phyloP scores from a whole-genome alignment of 64 coral and sea anemone species.

The Cladopsammia gracilis region DNA sequence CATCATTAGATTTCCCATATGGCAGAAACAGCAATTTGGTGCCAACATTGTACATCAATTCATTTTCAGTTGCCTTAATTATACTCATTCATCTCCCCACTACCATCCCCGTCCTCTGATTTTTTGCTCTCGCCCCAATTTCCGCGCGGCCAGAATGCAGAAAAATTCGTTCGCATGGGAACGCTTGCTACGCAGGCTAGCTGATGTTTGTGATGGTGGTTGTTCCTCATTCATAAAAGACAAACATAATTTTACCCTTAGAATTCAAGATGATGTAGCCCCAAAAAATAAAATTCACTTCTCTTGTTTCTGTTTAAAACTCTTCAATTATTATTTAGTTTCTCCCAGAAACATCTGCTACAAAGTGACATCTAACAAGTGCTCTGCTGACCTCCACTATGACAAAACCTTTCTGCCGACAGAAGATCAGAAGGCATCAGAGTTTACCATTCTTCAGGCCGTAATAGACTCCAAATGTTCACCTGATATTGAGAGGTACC shows the following conservation, averaged over 20 bases:
- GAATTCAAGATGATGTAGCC: neutral
- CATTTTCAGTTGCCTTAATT: too few relatives aligned
- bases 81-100: too few relatives aligned
- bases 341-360: constrained; percentile 50
- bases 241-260: neutral
- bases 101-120: too few relatives aligned
- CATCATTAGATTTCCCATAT: too few relatives aligned
- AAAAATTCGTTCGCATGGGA: too few relatives aligned
- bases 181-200: too few relatives aligned
- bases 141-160: too few relatives aligned
- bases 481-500: constrained; percentile 60
- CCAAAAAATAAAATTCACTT: neutral
- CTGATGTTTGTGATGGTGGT: too few relatives aligned
- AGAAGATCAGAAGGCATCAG: constrained; percentile 37
- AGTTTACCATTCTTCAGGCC: constrained; percentile 22
- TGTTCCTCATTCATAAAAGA: too few relatives aligned
- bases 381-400: constrained; percentile 67
- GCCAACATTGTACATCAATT: too few relatives aligned
- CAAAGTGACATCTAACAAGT: constrained; percentile 40
- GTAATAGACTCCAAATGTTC: constrained; percentile 72
- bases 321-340: neutral
- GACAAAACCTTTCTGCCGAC: constrained; percentile 54
- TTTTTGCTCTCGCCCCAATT: too few relatives aligned
- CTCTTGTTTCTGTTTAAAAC: constrained; percentile 1
- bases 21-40: too few relatives aligned